Conservation (phyloP, 1,140 invertebrate species). For the Idris sp. region DNA sequence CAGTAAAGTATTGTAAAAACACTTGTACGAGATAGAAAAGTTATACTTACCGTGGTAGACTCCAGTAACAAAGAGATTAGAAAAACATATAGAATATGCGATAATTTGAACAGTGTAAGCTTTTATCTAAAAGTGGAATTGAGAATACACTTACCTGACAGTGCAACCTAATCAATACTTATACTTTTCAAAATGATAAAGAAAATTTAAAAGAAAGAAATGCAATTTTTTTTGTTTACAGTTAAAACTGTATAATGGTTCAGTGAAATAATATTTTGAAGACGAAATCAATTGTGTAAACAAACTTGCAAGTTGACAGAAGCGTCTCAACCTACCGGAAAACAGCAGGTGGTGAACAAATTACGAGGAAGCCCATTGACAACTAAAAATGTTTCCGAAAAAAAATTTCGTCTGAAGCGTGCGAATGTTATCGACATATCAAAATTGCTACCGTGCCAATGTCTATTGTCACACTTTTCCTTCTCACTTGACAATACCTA, state of each 20-base stretch:
- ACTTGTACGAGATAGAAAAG: constrained; percentile 32
- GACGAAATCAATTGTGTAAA: constrained; percentile 10
- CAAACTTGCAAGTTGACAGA: constrained; percentile 40
- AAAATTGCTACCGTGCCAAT: constrained; percentile 63
- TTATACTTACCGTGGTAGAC: constrained; percentile 40
- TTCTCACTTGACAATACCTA: constrained; percentile 19
- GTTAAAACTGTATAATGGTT: no score
- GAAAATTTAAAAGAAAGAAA: no score
- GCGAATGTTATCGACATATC: constrained; percentile 64
- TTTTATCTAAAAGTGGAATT: no score
- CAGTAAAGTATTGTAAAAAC: constrained; percentile 39
- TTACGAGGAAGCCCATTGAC: constrained; percentile 53
- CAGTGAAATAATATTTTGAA: no score
- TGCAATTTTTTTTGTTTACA: no score
- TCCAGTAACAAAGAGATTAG: constrained; percentile 12
- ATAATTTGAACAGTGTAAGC: no score
- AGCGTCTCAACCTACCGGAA: constrained; percentile 47
- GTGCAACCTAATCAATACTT: no score
- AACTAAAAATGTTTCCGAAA: constrained; percentile 28
- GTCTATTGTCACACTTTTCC: constrained; percentile 59
- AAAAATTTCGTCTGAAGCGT: constrained; percentile 34
- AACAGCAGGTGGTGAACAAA: constrained; percentile 56
- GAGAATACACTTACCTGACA: no score
- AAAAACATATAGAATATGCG: constrained; percentile 4
- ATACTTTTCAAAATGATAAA: no score